Base-by-base conservation (phyloP, 2,113 vertebrate species). In the Ibidorhyncha struthersii region DNA sequence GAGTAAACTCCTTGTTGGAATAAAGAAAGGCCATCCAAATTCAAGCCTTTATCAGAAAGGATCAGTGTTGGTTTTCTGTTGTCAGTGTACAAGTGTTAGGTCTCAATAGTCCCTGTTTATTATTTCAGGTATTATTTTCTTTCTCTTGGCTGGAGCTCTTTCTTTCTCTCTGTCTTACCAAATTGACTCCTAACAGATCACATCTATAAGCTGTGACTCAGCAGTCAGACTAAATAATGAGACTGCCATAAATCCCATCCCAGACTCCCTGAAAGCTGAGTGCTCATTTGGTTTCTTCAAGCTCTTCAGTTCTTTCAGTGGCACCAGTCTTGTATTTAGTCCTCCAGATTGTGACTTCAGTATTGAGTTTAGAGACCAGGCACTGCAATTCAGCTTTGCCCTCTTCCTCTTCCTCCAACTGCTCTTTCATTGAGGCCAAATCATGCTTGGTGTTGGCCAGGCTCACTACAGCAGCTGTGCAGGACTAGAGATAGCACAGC, bases 221-320 rank as follows among this genome's bases (percentile, higher is more conserved):
- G 79, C 56, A 67, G 91, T 70, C 89, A 87, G 76, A 74, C 72
- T 79, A 71, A 93, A 90, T 63, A 83, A 71, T 16, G 62, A 91
- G 21, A 15, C 23, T 79, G 43, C 49, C 11, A 0, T 13, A 43
- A 84, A 27, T 69, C 47, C 52, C 32, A 45, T 45, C 49, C 21
- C 59, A 56, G 61, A 25, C 34, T 74, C 66, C 22, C 30, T 36
- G 23, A 58, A 67, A 63, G 34, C 50, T 30, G 25, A 63, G 40
- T 7, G 30, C 97, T 97, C 83, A 95, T 98, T 98, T 98, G 85
- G 96, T 98, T 97, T 98, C 98, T 86, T 98, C 97, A 62, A 98
- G 97, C 83, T 98, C 97, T 93, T 98, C 93, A 0, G 97, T 98
- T 95, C 95, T 97, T 70, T 98, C 97, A 84, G 67, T 98, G 96